A percentile compares a stretch with the other conserved stretches of the same genome.
Conservation (phyloP, 1,140 invertebrate genomes). For the Formica selysi region DNA sequence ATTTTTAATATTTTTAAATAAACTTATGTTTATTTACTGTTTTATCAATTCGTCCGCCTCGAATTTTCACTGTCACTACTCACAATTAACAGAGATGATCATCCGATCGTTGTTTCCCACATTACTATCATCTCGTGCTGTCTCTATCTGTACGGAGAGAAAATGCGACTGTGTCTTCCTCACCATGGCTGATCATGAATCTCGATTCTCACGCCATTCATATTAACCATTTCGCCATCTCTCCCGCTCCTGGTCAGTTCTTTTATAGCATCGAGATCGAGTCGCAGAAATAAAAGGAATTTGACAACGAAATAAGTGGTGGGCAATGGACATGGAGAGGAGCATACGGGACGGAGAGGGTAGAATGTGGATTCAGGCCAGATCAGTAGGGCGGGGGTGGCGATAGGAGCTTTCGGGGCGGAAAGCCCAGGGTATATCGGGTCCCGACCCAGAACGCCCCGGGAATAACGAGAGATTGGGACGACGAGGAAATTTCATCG, state of each 20-base stretch:
- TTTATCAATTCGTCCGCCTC: not conserved
- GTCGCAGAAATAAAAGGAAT: slow-evolving; percentile 49
- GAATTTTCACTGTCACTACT: not conserved
- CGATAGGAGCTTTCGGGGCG: slow-evolving; percentile 59
- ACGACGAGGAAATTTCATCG: slow-evolving; percentile 77
- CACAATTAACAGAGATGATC: not conserved
- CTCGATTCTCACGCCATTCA: slow-evolving; percentile 47
- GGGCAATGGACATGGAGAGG: not conserved
- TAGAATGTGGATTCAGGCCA: slow-evolving; percentile 23
- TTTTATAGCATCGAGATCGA: slow-evolving; percentile 31
- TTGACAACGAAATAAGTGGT: slow-evolving; percentile 41
- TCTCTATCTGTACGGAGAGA: not conserved
- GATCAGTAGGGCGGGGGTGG: slow-evolving; percentile 38
- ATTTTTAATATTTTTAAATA: not conserved
- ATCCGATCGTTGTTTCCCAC: not conserved
- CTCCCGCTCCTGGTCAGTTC: not conserved
- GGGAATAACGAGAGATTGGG: slow-evolving; percentile 74
- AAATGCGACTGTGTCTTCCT: not conserved
- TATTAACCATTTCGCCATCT: slow-evolving; percentile 53
- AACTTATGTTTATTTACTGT: not conserved
- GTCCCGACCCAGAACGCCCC: slow-evolving; percentile 67
- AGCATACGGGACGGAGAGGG: slow-evolving; percentile 21
- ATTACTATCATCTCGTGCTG: not conserved
- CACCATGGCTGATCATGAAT: slow-evolving; percentile 5
- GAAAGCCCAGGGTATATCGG: slow-evolving; percentile 72